phyloP scores from a whole-genome alignment of 2,888 invertebrate species.

The Phengaris arion region DNA sequence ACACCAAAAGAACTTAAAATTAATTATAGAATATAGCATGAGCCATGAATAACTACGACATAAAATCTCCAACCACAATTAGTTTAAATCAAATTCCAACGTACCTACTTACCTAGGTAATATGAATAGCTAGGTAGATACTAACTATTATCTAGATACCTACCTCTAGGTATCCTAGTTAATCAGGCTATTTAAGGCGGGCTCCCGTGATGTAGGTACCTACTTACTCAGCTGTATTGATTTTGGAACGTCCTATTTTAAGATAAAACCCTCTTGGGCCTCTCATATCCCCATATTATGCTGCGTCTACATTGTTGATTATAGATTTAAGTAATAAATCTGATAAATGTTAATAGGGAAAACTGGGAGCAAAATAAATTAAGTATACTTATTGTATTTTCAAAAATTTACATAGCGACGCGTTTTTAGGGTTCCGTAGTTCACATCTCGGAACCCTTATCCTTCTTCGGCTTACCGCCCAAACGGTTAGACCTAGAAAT shows the following conservation, averaged over 20 bases:
- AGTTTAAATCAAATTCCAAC: not conserved
- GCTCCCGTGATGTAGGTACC: not conserved
- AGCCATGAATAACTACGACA: too few relatives aligned
- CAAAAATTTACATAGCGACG: too few relatives aligned
- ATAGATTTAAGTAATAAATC: too few relatives aligned
- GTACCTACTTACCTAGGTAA: not conserved
- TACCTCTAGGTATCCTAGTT: not conserved
- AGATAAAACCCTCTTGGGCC: conserved; percentile 12
- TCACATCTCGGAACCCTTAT: too few relatives aligned
- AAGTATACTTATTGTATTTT: too few relatives aligned
- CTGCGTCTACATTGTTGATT: not conserved
- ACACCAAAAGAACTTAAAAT: not conserved
- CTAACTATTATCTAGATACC: not conserved
- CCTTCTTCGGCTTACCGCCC: too few relatives aligned
- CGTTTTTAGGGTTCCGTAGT: too few relatives aligned
- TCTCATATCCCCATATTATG: not conserved
- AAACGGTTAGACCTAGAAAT: too few relatives aligned
- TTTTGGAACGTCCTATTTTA: conserved; percentile 11
- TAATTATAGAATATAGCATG: too few relatives aligned
- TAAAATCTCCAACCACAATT: too few relatives aligned
- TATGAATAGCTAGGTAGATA: not conserved
- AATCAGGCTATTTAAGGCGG: not conserved
- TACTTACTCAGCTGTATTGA: not conserved
- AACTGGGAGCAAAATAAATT: too few relatives aligned
- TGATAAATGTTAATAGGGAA: too few relatives aligned